Conservation (phyloP, 1,140 invertebrate species). For the Agrypnia vestita region DNA sequence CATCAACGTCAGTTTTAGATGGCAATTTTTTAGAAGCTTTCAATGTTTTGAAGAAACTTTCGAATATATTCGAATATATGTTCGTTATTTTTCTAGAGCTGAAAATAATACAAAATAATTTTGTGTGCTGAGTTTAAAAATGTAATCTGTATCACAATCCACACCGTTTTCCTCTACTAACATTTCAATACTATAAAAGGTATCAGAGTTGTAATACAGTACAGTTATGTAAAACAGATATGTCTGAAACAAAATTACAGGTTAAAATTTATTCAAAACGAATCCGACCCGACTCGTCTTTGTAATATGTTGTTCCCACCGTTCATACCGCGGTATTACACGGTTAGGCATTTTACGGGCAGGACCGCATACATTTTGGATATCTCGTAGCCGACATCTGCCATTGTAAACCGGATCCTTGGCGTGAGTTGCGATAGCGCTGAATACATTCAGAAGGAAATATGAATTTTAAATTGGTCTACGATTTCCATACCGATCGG, state of each 20-base stretch:
- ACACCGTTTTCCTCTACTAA: too few species aligned
- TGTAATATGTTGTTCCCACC: constrained; percentile 26
- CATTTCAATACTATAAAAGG: too few species aligned
- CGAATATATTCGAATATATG: constrained; percentile 68
- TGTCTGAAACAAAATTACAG: constrained; percentile 30
- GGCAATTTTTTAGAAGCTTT: constrained; percentile 70
- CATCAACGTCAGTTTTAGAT: constrained; percentile 63
- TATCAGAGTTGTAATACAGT: too few species aligned
- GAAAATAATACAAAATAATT: constrained; percentile 40
- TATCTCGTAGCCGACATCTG: constrained; percentile 32
- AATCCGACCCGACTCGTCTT: constrained; percentile 29
- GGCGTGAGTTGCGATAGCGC: constrained; percentile 38
- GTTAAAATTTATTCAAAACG: constrained; percentile 44
- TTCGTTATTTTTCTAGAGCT: constrained; percentile 68
- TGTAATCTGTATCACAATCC: background rate
- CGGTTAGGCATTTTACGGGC: constrained; percentile 32
- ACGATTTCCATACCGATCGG: constrained; percentile 23
- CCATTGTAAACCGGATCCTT: constrained; percentile 28
- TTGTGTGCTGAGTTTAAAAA: background rate
- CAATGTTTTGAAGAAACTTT: constrained; percentile 66
- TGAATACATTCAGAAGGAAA: constrained; percentile 28
- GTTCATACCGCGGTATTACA: constrained; percentile 23
- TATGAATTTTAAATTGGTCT: constrained; percentile 38
- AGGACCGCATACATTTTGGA: constrained; percentile 27
- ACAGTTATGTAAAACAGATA: background rate